Evolutionary conservation across 2,797 vertebrate species (phyloP).

Genomic region (Lithobates sylvaticus): DNA sequence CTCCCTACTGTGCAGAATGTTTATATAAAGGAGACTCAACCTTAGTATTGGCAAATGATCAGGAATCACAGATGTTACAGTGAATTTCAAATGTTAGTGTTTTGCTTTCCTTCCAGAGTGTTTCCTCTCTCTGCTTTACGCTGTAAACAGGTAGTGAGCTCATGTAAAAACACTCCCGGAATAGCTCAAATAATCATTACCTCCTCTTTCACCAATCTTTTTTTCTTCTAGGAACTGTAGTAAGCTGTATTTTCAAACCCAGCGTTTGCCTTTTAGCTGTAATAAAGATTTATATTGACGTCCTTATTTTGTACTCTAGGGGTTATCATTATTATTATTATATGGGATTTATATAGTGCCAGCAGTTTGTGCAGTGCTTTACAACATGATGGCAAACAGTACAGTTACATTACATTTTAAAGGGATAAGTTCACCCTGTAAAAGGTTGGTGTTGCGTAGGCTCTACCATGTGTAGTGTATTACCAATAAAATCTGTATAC

Average conservation of each 20-base stretch:
- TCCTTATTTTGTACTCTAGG: no score
- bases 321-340: no score
- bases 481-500: no score
- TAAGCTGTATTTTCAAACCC: neutral
- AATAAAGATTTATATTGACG: no score
- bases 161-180: constrained; percentile 35
- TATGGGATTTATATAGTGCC: no score
- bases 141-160: constrained; percentile 49
- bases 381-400: no score
- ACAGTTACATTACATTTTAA: no score
- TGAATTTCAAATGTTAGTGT: constrained; percentile 52
- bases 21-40: constrained; percentile 21
- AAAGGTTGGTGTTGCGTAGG: no score
- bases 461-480: no score
- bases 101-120: constrained; percentile 57
- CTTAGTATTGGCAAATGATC: constrained; percentile 42
- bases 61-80: constrained; percentile 54
- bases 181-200: constrained; percentile 35
- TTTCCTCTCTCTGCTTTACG: constrained; percentile 42
- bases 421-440: no score
- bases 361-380: no score
- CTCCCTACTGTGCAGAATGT: constrained; percentile 5
- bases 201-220: neutral
- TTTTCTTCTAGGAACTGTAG: neutral
- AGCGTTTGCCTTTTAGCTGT: neutral